Evolutionary conservation across 2,888 invertebrate species (phyloP).

Genomic region (Asteroscopus sphinx): DNA sequence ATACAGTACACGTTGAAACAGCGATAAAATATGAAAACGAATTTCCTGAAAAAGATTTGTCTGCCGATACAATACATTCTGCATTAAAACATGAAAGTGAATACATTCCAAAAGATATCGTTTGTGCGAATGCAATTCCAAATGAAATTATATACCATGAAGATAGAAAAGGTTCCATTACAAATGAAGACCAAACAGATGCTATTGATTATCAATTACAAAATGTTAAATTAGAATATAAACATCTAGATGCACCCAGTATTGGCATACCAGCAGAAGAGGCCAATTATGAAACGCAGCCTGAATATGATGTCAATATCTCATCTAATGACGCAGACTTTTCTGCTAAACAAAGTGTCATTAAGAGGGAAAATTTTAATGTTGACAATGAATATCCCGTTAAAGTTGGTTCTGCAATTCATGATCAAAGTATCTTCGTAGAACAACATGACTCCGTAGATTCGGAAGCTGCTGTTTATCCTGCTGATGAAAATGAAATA

Average conservation of each 20-base stretch:
- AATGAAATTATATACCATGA: slow-evolving; percentile 4
- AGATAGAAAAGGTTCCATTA: slow-evolving; percentile 1
- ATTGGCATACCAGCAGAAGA: slow-evolving; percentile 7
- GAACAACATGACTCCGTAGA: slow-evolving; percentile 30
- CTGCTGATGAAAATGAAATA: slow-evolving; percentile 48
- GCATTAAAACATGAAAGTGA: slow-evolving; percentile 11
- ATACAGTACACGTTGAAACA: slow-evolving; percentile 14
- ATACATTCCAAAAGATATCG: slow-evolving; percentile 1
- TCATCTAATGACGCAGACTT: not conserved
- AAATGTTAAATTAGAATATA: slow-evolving; percentile 33
- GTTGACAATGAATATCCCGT: slow-evolving; percentile 6
- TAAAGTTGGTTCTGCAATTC: slow-evolving; percentile 7
- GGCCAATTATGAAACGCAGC: slow-evolving; percentile 27
- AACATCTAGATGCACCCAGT: slow-evolving; percentile 18
- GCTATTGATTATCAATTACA: slow-evolving; percentile 36
- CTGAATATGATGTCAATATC: slow-evolving; percentile 9
- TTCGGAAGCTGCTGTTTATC: slow-evolving; percentile 41
- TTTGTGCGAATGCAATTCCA: slow-evolving; percentile 1
- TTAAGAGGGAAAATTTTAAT: slow-evolving; percentile 2
- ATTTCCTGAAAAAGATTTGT: slow-evolving; percentile 63
- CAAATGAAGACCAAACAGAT: slow-evolving; percentile 14
- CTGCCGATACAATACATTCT: slow-evolving; percentile 28
- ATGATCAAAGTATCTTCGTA: slow-evolving; percentile 30
- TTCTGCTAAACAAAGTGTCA: slow-evolving; percentile 13
- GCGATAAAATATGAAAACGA: slow-evolving; percentile 50